Evolutionary conservation across 2,797 vertebrate species (phyloP).

Genomic region (Pachyuromys duprasi): DNA sequence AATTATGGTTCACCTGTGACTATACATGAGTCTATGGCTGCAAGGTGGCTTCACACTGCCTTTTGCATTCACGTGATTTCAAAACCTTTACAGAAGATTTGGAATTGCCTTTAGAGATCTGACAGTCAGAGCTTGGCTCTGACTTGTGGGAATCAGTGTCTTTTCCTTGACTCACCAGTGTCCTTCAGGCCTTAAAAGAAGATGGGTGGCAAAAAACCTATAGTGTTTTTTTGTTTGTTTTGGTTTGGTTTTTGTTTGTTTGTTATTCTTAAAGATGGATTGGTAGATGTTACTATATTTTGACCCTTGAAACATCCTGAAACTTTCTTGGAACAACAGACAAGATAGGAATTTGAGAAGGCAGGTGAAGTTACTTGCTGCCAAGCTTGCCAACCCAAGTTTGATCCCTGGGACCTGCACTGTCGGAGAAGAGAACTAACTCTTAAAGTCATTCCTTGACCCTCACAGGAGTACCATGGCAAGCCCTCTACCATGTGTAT

Average conservation of each 20-base stretch:
- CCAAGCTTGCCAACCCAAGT: not conserved
- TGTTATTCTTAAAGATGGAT: not conserved
- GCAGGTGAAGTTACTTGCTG: not conserved
- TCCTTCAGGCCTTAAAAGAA: not conserved
- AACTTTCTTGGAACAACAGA: not conserved
- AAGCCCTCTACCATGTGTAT: no score
- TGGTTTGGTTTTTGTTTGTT: not conserved
- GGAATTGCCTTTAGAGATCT: not conserved
- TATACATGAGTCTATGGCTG: fast-evolving
- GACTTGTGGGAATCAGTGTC: not conserved
- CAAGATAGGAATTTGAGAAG: not conserved
- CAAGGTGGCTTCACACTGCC: not conserved
- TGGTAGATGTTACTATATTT: not conserved
- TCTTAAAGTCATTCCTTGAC: not conserved
- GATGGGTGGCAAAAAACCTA: not conserved
- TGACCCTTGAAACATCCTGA: not conserved
- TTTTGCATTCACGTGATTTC: not conserved
- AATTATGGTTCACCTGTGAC: not conserved
- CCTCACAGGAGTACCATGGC: no score
- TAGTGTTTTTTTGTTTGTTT: no score
- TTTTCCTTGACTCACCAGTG: not conserved
- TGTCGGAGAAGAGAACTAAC: not conserved
- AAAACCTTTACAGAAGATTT: not conserved
- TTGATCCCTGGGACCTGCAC: not conserved
- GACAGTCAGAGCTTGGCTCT: not conserved